A percentile compares a stretch with the other conserved stretches of the same genome.
Conservation (phyloP, 2,113 vertebrate genomes). For the Chauna torquata region DNA sequence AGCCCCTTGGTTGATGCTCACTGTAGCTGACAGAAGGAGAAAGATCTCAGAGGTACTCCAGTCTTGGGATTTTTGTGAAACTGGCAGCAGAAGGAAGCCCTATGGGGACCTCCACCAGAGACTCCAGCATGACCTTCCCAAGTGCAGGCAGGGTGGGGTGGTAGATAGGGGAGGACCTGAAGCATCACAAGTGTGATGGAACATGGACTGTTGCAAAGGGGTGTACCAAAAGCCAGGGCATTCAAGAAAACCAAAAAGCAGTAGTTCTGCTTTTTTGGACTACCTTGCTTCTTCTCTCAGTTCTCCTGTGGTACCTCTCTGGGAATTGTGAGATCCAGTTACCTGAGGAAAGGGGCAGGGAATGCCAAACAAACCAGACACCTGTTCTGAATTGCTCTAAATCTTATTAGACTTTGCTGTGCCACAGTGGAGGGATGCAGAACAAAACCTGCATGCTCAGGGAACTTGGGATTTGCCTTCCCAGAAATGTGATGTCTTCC, state of each 20-base stretch:
- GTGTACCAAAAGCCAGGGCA: not conserved
- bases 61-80: not conserved
- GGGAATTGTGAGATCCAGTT: not conserved
- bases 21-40: not conserved
- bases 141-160: not conserved
- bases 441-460: not conserved
- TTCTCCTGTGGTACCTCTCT: not conserved
- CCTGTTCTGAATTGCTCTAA: not conserved
- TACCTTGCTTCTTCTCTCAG: not conserved
- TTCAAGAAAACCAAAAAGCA: not conserved
- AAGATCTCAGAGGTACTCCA: not conserved
- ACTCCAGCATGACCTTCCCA: not conserved
- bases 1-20: not conserved
- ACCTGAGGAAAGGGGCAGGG: not conserved
- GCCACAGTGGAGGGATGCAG: not conserved
- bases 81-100: not conserved
- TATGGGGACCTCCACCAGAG: not conserved
- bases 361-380: not conserved
- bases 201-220: not conserved
- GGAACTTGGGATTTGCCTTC: not conserved
- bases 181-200: rapidly evolving
- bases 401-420: not conserved
- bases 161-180: not conserved
- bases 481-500: not conserved
- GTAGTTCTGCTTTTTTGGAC: not conserved